These are phyloP conservation scores for Villa cingulata DNA, from an alignment of 2,888 invertebrate species.

Conservation along the genomic window DNA sequence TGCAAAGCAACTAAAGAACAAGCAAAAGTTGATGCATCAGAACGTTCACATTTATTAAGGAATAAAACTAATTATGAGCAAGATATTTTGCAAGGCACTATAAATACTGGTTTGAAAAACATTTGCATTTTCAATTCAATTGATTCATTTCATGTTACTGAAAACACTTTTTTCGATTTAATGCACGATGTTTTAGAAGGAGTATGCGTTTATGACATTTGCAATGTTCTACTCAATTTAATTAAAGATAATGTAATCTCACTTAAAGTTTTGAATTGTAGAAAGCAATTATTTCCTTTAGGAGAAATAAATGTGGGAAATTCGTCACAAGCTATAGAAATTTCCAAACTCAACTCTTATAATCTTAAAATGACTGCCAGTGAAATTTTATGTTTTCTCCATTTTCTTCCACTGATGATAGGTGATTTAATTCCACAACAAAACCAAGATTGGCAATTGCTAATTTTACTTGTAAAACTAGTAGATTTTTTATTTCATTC, in stretches of 20 bases:
- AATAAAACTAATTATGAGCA: constrained; percentile 9
- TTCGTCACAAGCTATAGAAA: neutral
- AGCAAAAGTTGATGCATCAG: constrained; percentile 5
- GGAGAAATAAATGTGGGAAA: constrained; percentile 11
- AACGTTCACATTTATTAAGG: constrained; percentile 4
- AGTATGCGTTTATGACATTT: constrained; percentile 12
- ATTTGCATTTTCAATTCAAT: constrained; percentile 5
- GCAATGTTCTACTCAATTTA: constrained; percentile 9
- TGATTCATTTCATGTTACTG: constrained; percentile 10
- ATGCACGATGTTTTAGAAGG: constrained; percentile 14
- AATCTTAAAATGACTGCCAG: too few relatives aligned
- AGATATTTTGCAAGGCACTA: constrained; percentile 5
- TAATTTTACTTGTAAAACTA: neutral
- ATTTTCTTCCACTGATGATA: neutral
- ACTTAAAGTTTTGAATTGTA: constrained; percentile 9
- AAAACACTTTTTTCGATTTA: constrained; percentile 6
- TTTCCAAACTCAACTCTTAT: too few relatives aligned
- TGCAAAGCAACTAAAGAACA: constrained; percentile 9
- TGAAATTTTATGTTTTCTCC: too few relatives aligned
- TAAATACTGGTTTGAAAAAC: constrained; percentile 10
- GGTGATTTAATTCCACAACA: neutral
- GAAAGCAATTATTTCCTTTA: constrained; percentile 11
- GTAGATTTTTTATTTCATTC: neutral
- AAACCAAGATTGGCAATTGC: neutral
- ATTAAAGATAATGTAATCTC: constrained; percentile 10